These are phyloP conservation scores for Naja naja DNA, from an alignment of 2,113 vertebrate genomes.

Conservation along the genomic window DNA sequence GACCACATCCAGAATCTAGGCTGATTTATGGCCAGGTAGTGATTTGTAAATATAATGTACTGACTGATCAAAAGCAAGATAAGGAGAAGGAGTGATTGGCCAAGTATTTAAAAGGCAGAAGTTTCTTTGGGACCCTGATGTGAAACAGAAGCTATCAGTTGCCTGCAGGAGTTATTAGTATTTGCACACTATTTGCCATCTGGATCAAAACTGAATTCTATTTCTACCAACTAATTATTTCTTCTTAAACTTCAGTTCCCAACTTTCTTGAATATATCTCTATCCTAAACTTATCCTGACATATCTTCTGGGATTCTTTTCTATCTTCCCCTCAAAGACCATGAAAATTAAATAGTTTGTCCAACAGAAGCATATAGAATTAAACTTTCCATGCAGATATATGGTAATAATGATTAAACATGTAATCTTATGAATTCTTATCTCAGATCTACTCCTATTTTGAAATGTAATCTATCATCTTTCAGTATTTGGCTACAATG, in stretches of 20 bases:
- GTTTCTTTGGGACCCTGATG: background rate
- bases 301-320: background rate
- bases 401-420: background rate
- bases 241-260: background rate
- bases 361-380: background rate
- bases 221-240: background rate
- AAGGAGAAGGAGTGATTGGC: background rate
- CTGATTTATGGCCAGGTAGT: slow-evolving; percentile 19
- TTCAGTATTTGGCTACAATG: background rate
- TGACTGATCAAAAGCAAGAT: background rate
- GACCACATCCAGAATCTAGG: slow-evolving; percentile 13
- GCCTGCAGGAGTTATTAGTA: background rate
- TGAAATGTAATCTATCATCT: background rate
- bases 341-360: background rate
- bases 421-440: background rate
- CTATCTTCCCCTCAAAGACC: background rate
- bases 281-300: background rate
- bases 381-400: background rate
- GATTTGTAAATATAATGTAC: slow-evolving; percentile 13
- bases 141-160: background rate
- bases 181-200: background rate
- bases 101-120: slow-evolving; percentile 1
- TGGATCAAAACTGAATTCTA: background rate
- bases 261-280: background rate
- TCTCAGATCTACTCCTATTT: background rate